Conservation (phyloP, 2,888 invertebrate genomes). For the Tachina grossa region DNA sequence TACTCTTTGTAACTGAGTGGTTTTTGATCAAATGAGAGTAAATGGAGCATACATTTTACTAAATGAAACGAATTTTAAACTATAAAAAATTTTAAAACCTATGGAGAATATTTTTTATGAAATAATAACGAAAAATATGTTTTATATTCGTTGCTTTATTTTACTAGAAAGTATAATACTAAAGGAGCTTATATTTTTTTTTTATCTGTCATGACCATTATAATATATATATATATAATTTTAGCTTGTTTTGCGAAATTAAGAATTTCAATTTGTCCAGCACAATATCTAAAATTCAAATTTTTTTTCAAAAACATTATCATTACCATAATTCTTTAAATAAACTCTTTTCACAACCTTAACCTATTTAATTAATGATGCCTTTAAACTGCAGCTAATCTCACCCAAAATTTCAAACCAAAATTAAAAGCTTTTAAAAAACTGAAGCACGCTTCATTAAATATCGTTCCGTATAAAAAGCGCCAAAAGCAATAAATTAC, state of each 20-base stretch:
- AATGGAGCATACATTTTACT: constrained; percentile 7
- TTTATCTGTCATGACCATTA: not conserved
- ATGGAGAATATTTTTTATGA: no score
- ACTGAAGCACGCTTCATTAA: constrained; percentile 56
- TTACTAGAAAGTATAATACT: not conserved
- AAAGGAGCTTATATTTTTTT: not conserved
- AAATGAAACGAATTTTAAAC: constrained; percentile 4
- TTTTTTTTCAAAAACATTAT: not conserved
- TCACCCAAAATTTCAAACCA: constrained; percentile 40
- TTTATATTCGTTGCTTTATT: no score
- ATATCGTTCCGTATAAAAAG: constrained; percentile 28
- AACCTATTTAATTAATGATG: constrained; percentile 61
- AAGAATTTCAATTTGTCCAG: not conserved
- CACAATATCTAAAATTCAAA: not conserved
- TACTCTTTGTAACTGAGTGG: not conserved
- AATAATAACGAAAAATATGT: no score
- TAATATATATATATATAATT: not conserved
- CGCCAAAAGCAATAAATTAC: constrained; percentile 8
- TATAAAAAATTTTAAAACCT: no score
- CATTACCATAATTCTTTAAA: not conserved
- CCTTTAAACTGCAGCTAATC: constrained; percentile 38
- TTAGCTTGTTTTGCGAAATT: not conserved
- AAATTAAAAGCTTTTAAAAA: not conserved
- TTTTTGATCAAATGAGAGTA: constrained; percentile 11
- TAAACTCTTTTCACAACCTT: constrained; percentile 48